Evolutionary conservation across 2,888 invertebrate genomes (phyloP).

Genomic region (Acrobasis consociella): DNA sequence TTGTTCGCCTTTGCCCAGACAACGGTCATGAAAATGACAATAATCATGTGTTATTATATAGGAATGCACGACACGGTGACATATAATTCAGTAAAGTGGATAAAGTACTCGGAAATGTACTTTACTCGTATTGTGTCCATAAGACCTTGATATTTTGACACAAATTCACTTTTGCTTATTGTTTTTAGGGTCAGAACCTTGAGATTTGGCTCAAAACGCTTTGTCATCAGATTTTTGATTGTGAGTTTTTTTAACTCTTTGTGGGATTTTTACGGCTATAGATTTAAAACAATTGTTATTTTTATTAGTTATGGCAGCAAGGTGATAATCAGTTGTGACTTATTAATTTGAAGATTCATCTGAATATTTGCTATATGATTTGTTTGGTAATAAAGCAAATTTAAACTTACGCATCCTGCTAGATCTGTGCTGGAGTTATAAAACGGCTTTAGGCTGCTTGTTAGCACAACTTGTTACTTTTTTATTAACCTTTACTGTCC

Average conservation of each 20-base stretch:
- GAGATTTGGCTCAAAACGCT: slow-evolving; percentile 22
- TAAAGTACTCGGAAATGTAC: slow-evolving; percentile 18
- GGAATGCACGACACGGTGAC: slow-evolving; percentile 14
- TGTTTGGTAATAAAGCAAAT: no score
- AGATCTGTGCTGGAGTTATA: no score
- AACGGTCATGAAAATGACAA: slow-evolving; percentile 17
- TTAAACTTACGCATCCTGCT: no score
- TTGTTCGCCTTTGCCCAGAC: not conserved
- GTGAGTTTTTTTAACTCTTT: not conserved
- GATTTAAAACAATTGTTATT: not conserved
- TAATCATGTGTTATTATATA: slow-evolving; percentile 14
- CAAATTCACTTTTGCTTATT: slow-evolving; percentile 35
- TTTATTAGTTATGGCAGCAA: not conserved
- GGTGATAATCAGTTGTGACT: no score
- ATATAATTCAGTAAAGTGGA: slow-evolving; percentile 18
- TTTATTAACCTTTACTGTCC: no score
- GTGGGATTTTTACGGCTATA: not conserved
- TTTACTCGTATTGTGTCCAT: slow-evolving; percentile 8
- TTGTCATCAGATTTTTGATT: slow-evolving; percentile 3
- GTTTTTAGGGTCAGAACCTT: slow-evolving; percentile 38
- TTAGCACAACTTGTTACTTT: no score
- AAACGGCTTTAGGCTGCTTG: no score
- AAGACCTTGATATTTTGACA: slow-evolving; percentile 49
- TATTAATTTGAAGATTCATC: no score
- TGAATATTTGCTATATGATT: no score